A percentile compares a stretch with the other conserved stretches of the same genome.
Conservation (phyloP, 2,888 invertebrate species). For the Nomada flava region DNA sequence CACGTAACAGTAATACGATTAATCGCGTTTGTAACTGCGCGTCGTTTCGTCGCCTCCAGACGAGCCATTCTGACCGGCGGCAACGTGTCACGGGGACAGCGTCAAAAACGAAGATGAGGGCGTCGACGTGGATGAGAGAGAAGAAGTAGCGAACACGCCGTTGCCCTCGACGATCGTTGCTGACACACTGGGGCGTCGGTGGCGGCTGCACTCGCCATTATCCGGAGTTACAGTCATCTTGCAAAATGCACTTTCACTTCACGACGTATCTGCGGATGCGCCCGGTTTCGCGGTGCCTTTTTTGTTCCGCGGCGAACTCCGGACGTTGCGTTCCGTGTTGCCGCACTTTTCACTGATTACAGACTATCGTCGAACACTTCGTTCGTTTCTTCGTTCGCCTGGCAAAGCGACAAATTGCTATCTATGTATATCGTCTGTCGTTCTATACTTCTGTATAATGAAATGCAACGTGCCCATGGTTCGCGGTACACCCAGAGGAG, state of each 20-base stretch:
- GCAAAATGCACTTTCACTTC: constrained; percentile 73
- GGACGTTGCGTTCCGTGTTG: constrained; percentile 26
- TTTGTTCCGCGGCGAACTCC: constrained; percentile 47
- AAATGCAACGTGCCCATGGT: background rate
- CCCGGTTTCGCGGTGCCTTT: constrained; percentile 55
- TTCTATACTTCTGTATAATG: background rate
- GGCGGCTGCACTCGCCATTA: constrained; percentile 60
- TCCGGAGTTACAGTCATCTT: constrained; percentile 69
- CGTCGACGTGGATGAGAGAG: constrained; percentile 1
- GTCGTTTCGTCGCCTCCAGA: constrained; percentile 16
- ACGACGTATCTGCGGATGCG: constrained; percentile 69
- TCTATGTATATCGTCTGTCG: too few species aligned
- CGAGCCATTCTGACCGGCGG: constrained; percentile 13
- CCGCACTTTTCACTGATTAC: constrained; percentile 14
- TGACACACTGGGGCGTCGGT: constrained; percentile 57
- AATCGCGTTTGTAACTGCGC: constrained; percentile 36
- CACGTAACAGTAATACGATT: constrained; percentile 35
- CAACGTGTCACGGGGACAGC: constrained; percentile 17
- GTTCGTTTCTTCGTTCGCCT: background rate
- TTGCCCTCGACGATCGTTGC: constrained; percentile 53
- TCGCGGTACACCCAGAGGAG: background rate
- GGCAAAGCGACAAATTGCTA: background rate
- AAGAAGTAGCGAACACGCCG: background rate
- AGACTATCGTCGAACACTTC: background rate
- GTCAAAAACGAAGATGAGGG: background rate